Conservation (phyloP, 2,113 vertebrate genomes). For the Trochalopteron elliotii region DNA sequence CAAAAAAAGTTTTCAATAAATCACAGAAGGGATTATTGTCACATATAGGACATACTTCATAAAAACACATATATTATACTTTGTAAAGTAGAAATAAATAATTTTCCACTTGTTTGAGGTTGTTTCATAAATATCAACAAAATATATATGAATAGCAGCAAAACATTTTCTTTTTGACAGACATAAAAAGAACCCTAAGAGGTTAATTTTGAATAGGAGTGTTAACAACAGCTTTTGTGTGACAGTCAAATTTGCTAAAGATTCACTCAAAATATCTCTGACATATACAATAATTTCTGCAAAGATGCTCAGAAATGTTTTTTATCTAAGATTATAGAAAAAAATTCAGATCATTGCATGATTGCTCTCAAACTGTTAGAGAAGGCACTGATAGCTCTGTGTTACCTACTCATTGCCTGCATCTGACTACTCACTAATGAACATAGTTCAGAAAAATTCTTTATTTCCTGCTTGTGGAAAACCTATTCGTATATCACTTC, state of each 20-base stretch:
- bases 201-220: background rate
- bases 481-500: background rate
- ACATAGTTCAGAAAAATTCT: background rate
- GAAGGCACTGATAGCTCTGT: background rate
- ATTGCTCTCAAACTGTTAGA: background rate
- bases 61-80: background rate
- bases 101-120: fast-evolving
- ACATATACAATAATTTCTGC: background rate
- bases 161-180: background rate
- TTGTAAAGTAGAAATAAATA: background rate
- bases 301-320: background rate
- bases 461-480: background rate
- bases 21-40: background rate
- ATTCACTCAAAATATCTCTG: background rate
- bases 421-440: background rate
- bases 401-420: background rate
- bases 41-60: background rate
- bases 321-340: background rate
- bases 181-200: background rate
- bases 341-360: background rate
- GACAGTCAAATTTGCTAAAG: background rate
- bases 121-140: background rate
- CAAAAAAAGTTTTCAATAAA: background rate
- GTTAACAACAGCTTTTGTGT: background rate
- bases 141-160: background rate